Base-by-base conservation (phyloP, 2,797 vertebrate species). In the Myotis myotis region DNA sequence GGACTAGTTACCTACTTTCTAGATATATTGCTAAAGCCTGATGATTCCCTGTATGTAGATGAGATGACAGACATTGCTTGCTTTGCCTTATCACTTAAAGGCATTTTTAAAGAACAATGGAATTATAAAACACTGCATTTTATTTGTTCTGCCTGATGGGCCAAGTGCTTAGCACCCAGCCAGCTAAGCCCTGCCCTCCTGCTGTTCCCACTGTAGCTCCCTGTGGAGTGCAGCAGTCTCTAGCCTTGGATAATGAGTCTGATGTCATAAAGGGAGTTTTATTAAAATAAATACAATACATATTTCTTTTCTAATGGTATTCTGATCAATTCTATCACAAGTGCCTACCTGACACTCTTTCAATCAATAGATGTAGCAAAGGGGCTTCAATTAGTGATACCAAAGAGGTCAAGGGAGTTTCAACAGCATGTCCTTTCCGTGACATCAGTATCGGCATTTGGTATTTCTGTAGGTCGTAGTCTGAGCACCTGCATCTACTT, bases 261-360 rank as follows among this genome's bases (percentile, higher is more conserved):
- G 70, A 86, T 97, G 95, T 97, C 95, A 94, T 96, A 97, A 96
- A 94, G 91, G 93, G 95, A 96, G 96, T 93, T 95, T 97, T 98
- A 90, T 95, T 98, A 97, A 96, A 91, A 68, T 97, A 95, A 97
- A 98, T 96, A 97, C 82, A 80, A 74, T 92, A 53, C 87, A 68
- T 89, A 91, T 88, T 96, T 95, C 71, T 92, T 93, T 96, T 79
- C 83, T 95, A 88, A 75, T 76, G 81, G 68, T 49, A 47, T 89
- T 71, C 70, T 87, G 94, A 94, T 94, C 87, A 95, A 96, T 89
- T 82, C 72, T 15, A 47, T 91, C n/a, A 22, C 71, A 79, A 89
- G 44, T 28, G 36, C 20, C 16, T 89, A 91, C 68, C 66, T 94
- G 93, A 74, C 57, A 82, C n/a, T 89, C 49, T 92, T 66, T 92